Base-by-base conservation (phyloP, 2,113 vertebrate species). In the Tetrax tetrax region DNA sequence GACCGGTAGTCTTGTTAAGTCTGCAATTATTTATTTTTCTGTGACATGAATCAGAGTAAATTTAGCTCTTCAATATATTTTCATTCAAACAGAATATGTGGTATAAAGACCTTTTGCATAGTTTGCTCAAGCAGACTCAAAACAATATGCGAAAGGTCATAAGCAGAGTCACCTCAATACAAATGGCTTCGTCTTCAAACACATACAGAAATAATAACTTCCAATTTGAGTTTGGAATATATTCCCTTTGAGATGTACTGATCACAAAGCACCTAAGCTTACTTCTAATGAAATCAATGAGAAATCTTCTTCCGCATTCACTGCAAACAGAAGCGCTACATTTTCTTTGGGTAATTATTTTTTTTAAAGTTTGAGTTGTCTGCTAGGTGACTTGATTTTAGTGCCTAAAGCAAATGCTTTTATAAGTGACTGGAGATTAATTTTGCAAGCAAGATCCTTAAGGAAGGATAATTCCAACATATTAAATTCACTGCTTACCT, bases 381-480 rank as follows among this genome's bases (percentile, higher is more conserved):
- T 82, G 33, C 88, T 76, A 64, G 81, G 89, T 93, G 81, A 88
- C 37, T 80, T 90, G 68, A 90, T 94, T 94, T 91, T 74, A 72
- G 43, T 83, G 75, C 87, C 87, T 89, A 66, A 93, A 94, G 91
- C 83, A 83, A 96, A 94, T 83, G 63, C 37, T 85, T 94, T 96
- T 72, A 23, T 61, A 93, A 90, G 82, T 51, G 47, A 91, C 71
- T 94, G 45, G 38, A 95, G 94, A 96, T 82, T 87, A 82, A 95
- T 92, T 95, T 75, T 93, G 50, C 53, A 71, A 91, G n/a, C 12
- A 72, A 76, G 37, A 91, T 88, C 48, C 75, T 95, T 72, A 86
- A 95, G 75, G 47, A 91, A 95, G 66, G 60, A 80, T 95, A 97
- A 95, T 89, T 97, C 87, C 59, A 83, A 47, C 59, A 70, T 64